Evolutionary conservation across 2,113 vertebrate species (phyloP), one percentile per base, ranked within the genome.

Genomic region (Cyanistes caeruleus): DNA sequence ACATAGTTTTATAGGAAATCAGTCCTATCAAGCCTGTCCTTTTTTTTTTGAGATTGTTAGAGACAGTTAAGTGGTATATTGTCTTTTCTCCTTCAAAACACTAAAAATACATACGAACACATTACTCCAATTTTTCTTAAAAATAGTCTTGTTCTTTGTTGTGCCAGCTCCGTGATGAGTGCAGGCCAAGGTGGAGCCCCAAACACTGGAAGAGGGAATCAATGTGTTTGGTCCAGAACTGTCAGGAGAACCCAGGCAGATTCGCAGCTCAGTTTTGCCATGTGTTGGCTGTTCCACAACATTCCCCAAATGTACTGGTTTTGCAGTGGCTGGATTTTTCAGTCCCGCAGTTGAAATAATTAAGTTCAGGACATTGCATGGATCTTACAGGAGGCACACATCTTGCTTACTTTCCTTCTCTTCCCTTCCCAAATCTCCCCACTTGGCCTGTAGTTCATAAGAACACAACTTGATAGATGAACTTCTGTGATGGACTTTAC

Each of bases 211-310:
- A 60, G 24, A n/a, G 24, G 43, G 9, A 43, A 51, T 35, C 49
- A 3, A 0, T 25, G 13, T 52, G 10, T 52, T 30, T 9, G 7
- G 28, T 84, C 35, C 23, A 23, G 27, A 82, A 9, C 6, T 43
- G 37, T 53, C 43, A 49, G 53, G 49, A 75, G 27, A 68, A 16
- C 19, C 35, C 15, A 35, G 30, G 59, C 2, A 9, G 86, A 18
- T 35, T 70, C 25, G 11, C 5, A 86, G 37, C 31, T 89, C 28
- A 31, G 2, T 65, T 86, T 80, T 73, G 37, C 52, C 1, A 2
- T 5, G 1, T 1, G 3, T 30, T 8, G 21, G 5, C 23, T 87
- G 33, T 75, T 93, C 43, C 5, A 7, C 7, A 3, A 0, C 39
- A 55, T 14, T 74, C 33, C 23, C 21, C 4, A 46, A 27, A 28